Percentiles rank a stretch among this genome's conserved stretches.
phyloP scores from a whole-genome alignment of 2,797 vertebrate genomes.

The Cryptoprocta ferox region DNA sequence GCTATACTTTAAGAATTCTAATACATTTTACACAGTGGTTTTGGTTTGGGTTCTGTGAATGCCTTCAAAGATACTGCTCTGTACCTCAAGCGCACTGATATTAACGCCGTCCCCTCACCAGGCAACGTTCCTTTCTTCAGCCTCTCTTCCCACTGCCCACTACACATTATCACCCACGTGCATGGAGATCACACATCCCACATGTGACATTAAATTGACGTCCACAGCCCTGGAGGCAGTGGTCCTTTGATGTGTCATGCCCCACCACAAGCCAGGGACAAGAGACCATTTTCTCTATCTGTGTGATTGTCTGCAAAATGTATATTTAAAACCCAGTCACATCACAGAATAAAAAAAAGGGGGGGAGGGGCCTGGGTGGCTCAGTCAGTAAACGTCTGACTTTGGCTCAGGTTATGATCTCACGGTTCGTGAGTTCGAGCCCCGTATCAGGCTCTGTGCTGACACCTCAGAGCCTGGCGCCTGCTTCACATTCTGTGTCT shows the following conservation, averaged over 20 bases:
- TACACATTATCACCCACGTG: background rate
- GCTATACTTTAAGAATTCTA: background rate
- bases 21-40: background rate
- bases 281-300: constrained; percentile 38
- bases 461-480: no score
- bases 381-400: no score
- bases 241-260: background rate
- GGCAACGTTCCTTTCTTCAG: background rate
- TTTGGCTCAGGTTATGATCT: no score
- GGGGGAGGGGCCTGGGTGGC: no score
- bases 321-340: constrained; percentile 48
- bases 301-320: background rate
- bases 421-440: no score
- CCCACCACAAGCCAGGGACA: constrained; percentile 18
- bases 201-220: background rate
- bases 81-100: background rate
- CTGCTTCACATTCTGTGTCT: no score
- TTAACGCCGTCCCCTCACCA: background rate
- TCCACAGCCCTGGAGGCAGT: background rate
- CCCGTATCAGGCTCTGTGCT: no score
- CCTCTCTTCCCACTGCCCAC: background rate
- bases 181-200: background rate
- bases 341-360: constrained; percentile 23
- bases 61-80: constrained; percentile 28
- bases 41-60: constrained; percentile 23